Conservation (phyloP, 2,888 invertebrate genomes). For the Drosophila borealis region DNA sequence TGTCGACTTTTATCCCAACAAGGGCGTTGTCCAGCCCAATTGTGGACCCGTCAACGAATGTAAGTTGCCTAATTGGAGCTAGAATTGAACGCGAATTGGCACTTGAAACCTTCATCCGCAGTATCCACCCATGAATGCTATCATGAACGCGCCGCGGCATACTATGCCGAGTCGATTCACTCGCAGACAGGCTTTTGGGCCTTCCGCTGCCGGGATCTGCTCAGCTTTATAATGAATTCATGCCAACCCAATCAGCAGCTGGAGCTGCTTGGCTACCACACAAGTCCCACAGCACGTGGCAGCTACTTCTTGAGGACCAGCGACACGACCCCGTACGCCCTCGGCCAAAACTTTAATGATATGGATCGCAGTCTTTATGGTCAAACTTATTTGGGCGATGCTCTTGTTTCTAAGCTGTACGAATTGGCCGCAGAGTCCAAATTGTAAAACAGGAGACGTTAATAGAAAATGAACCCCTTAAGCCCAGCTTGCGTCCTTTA, state of each 20-base stretch:
- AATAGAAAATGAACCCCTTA: no score
- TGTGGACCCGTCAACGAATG: constrained; percentile 79
- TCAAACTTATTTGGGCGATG: constrained; percentile 24
- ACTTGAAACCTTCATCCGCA: background rate
- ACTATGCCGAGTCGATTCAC: constrained; percentile 87
- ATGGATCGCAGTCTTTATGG: constrained; percentile 20
- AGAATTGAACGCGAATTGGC: background rate
- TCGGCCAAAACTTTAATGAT: constrained; percentile 32
- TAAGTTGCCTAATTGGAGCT: constrained; percentile 4
- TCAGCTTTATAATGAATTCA: constrained; percentile 85
- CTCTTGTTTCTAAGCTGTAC: background rate
- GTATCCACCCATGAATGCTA: constrained; percentile 84
- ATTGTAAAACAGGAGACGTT: no score
- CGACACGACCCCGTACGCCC: constrained; percentile 52
- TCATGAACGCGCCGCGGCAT: constrained; percentile 86
- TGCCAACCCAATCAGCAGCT: constrained; percentile 77
- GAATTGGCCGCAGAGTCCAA: background rate
- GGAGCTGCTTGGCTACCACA: constrained; percentile 86
- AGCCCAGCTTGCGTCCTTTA: no score
- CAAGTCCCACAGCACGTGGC: constrained; percentile 83
- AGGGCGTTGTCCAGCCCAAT: constrained; percentile 87
- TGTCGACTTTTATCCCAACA: constrained; percentile 87
- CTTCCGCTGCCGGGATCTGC: constrained; percentile 83
- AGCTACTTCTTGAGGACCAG: constrained; percentile 85
- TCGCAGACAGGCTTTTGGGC: constrained; percentile 85